These are phyloP conservation scores for Prorops nasuta DNA, from an alignment of 1,140 invertebrate species.

Conservation along the genomic window DNA sequence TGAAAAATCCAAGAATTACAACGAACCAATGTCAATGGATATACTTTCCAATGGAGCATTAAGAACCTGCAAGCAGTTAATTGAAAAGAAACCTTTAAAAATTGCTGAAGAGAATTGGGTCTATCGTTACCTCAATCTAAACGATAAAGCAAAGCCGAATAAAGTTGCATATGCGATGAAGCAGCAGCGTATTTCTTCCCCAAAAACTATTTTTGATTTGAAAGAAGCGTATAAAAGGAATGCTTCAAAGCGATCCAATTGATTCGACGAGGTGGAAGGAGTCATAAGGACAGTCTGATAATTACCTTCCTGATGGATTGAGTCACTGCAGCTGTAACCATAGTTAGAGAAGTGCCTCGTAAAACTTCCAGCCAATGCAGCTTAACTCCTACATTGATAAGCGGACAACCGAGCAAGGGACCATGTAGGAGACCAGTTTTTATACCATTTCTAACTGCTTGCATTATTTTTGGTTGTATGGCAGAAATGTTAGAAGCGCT, in stretches of 20 bases:
- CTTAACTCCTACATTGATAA: slow-evolving; percentile 71
- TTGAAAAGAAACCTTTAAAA: neutral
- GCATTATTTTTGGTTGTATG: slow-evolving; percentile 62
- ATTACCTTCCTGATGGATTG: slow-evolving; percentile 81
- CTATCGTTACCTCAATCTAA: slow-evolving; percentile 1
- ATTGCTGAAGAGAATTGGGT: neutral
- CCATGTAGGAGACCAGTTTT: slow-evolving; percentile 66
- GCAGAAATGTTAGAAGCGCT: slow-evolving; percentile 63
- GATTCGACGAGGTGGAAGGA: too few relatives aligned
- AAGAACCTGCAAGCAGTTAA: too few relatives aligned
- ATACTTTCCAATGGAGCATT: too few relatives aligned
- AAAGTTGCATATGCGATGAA: too few relatives aligned
- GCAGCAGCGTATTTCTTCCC: too few relatives aligned
- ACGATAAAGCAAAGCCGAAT: slow-evolving; percentile 5
- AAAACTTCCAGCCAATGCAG: slow-evolving; percentile 75
- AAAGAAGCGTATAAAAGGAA: too few relatives aligned
- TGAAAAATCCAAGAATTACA: too few relatives aligned
- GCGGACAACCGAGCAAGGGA: slow-evolving; percentile 70
- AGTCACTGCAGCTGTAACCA: slow-evolving; percentile 73
- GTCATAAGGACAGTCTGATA: too few relatives aligned
- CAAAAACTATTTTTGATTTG: too few relatives aligned
- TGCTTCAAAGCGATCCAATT: too few relatives aligned
- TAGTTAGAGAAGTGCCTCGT: slow-evolving; percentile 71
- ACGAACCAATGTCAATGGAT: too few relatives aligned
- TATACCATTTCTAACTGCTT: slow-evolving; percentile 64